phyloP scores from a whole-genome alignment of 2,113 vertebrate species.

The Noturus placidus region DNA sequence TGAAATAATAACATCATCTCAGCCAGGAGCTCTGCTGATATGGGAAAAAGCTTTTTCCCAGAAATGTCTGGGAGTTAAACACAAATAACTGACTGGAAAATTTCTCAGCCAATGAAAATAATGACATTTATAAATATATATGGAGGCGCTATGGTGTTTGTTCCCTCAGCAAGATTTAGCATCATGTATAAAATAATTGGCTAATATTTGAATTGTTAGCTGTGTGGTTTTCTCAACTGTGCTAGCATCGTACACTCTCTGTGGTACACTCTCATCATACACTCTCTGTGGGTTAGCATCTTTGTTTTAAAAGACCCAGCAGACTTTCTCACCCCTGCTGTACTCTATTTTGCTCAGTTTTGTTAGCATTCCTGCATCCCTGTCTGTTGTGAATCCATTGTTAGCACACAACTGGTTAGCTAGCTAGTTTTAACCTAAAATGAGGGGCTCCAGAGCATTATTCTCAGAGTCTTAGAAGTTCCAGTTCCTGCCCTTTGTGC shows the following conservation, averaged over 20 bases:
- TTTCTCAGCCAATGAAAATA: neutral
- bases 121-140: neutral
- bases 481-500: neutral
- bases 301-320: neutral
- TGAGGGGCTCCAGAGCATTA: neutral
- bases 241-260: neutral
- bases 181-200: neutral
- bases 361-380: neutral
- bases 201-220: neutral
- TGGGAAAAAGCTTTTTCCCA: neutral
- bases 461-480: neutral
- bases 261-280: neutral
- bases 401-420: neutral
- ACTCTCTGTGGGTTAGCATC: neutral
- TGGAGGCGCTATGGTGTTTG: neutral
- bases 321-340: neutral
- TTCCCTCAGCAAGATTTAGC: neutral
- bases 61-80: conserved; percentile 14
- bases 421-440: neutral
- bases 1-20: neutral
- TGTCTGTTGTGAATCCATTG: neutral
- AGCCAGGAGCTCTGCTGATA: neutral
- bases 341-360: neutral
- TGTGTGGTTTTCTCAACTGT: neutral
- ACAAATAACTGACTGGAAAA: neutral